phyloP scores from a whole-genome alignment of 1,140 invertebrate genomes.

The Hypothenemus hampei region DNA sequence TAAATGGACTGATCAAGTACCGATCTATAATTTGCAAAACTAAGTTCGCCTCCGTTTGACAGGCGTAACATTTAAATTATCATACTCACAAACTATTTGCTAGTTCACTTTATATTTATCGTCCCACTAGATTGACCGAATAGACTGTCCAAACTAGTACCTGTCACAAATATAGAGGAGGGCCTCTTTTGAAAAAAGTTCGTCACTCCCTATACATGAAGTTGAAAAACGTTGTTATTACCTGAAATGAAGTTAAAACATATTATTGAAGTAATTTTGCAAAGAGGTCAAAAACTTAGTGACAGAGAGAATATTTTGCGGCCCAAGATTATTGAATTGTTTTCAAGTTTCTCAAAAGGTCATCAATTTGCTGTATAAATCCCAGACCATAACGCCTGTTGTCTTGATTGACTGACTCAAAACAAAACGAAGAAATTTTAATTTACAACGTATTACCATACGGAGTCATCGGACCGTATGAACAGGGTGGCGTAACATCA shows the following conservation, averaged over 20 bases:
- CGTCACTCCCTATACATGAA: too few species aligned
- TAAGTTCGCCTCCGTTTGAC: conserved; percentile 14
- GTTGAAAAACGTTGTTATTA: too few species aligned
- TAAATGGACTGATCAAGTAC: conserved; percentile 4
- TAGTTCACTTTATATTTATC: conserved; percentile 8
- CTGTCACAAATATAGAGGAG: too few species aligned
- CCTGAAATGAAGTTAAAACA: too few species aligned
- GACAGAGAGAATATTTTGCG: too few species aligned
- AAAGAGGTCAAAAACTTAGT: too few species aligned
- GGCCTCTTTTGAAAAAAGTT: too few species aligned
- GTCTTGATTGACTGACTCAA: conserved; percentile 25
- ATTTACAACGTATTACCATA: conserved; percentile 25
- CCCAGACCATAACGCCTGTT: conserved; percentile 21
- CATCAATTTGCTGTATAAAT: conserved; percentile 19
- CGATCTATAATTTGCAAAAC: conserved; percentile 12
- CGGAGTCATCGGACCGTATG: conserved; percentile 7
- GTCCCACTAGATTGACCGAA: conserved; percentile 7
- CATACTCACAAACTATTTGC: conserved; percentile 9
- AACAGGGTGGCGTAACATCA: conserved; percentile 20
- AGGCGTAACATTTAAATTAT: conserved; percentile 14
- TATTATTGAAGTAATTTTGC: too few species aligned
- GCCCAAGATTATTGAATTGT: not conserved
- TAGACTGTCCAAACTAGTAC: conserved; percentile 6
- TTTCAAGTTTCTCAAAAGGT: conserved; percentile 18
- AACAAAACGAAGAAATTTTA: conserved; percentile 25